Conservation (phyloP, 1,140 invertebrate species). For the Eriosoma lanigerum region DNA sequence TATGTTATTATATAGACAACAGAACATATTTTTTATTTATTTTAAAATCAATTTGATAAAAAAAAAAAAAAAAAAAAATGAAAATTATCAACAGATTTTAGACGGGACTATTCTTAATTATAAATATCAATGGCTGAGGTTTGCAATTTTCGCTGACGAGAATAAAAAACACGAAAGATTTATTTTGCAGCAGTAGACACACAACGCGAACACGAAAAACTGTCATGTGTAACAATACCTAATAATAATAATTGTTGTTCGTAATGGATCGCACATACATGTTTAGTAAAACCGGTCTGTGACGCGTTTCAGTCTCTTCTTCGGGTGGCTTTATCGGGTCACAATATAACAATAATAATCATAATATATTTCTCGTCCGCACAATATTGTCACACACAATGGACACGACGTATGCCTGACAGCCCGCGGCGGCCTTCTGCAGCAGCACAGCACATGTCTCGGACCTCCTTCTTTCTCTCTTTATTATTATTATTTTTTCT, state of each 20-base stretch:
- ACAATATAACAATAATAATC: background rate
- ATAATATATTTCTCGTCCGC: conserved; percentile 12
- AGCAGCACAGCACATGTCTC: background rate
- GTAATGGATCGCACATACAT: background rate
- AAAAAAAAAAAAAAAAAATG: no score
- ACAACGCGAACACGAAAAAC: background rate
- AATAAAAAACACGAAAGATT: no score
- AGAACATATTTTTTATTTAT: no score
- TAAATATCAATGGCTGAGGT: no score
- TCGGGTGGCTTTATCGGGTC: background rate
- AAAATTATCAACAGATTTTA: no score
- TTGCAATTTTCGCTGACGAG: no score
- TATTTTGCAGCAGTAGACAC: no score
- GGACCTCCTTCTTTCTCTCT: background rate
- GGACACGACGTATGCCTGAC: background rate
- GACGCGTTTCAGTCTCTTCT: background rate
- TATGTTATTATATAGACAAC: no score
- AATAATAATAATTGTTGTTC: background rate
- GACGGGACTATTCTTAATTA: no score
- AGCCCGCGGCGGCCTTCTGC: conserved; percentile 18
- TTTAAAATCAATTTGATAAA: no score
- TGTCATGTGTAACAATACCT: background rate
- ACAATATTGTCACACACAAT: conserved; percentile 25
- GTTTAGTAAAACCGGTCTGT: background rate
- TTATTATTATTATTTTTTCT: no score